phyloP scores from a whole-genome alignment of 1,140 invertebrate genomes.

The Psilanteris sp. region DNA sequence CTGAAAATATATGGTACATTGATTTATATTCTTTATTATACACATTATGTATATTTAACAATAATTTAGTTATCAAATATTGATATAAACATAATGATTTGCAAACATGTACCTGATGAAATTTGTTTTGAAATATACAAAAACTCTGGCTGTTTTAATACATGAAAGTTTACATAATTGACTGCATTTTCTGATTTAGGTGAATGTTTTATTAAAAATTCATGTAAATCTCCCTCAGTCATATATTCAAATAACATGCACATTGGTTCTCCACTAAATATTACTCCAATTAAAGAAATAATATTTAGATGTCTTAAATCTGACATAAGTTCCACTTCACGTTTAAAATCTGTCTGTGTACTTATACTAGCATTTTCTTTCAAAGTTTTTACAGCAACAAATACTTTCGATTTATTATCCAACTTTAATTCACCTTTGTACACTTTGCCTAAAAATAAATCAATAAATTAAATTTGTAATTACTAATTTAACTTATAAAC shows the following conservation, averaged over 20 bases:
- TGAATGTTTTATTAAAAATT: constrained; percentile 94
- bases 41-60: no score
- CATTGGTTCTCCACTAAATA: constrained; percentile 93
- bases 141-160: constrained; percentile 90
- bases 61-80: no score
- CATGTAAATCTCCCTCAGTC: constrained; percentile 96
- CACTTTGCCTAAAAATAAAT: constrained; percentile 87
- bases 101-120: constrained; percentile 85
- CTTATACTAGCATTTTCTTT: constrained; percentile 96
- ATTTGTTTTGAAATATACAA: constrained; percentile 93
- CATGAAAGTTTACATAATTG: constrained; percentile 84
- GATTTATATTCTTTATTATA: no score
- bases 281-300: constrained; percentile 95
- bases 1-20: constrained; percentile 78
- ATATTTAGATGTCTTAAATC: constrained; percentile 97
- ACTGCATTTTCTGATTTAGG: constrained; percentile 84
- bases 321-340: constrained; percentile 95
- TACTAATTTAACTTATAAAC: no score
- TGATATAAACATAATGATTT: no score
- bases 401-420: constrained; percentile 83
- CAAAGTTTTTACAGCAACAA: constrained; percentile 95
- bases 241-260: constrained; percentile 99
- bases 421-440: constrained; percentile 94
- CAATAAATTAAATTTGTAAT: no score
- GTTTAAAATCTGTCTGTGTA: constrained; percentile 93